Base-by-base conservation (phyloP, 2,888 invertebrate species). In the Dynastes grantii region DNA sequence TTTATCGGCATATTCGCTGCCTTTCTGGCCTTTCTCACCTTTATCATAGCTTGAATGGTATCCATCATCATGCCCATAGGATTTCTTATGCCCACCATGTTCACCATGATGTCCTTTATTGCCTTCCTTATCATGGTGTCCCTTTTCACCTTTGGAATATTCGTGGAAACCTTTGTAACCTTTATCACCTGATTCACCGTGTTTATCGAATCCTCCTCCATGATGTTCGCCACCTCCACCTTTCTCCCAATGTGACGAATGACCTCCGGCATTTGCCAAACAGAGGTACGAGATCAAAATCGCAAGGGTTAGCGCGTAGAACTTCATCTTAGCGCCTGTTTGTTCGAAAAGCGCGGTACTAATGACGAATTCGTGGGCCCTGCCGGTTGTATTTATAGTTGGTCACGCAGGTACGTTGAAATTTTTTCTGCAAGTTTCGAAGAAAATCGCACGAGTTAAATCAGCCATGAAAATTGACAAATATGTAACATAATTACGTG, bases 81-180 rank as follows among this genome's bases (percentile, higher is more conserved):
- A 88, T 78, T 92, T 91, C 80, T 92, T 90, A 81, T 92, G 88
- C 0, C 92, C 93, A 0, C 91, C 92, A 80, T 91, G 89, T 86
- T 94, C 93, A 40, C 91, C 89, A 86, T 92, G 94, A 81, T 91
- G 91, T 29, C 92, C 91, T 40, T 91, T 89, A 83, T 93, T 92
- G 55, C 90, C 90, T 83, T 93, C 93, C 92, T 93, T 92, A 83
- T 94, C 92, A 84, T 93, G 93, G 83, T 94, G 92, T 0, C 94
- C 94, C 82, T 93, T 92, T 73, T 91, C 90, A 1, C 90, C 91
- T 84, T 93, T 92, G 77, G 92, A 91, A 82, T 92, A 91, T 81
- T 92, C 90, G 85, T 94, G 93, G 81, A 90, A 88, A 2, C 92
- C 93, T 89, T 93, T 92, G 85, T 93, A 93, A 82, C 94, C 92